These are phyloP conservation scores for Poeciliopsis prolifica DNA, from an alignment of 2,113 vertebrate genomes.

Conservation along the genomic window DNA sequence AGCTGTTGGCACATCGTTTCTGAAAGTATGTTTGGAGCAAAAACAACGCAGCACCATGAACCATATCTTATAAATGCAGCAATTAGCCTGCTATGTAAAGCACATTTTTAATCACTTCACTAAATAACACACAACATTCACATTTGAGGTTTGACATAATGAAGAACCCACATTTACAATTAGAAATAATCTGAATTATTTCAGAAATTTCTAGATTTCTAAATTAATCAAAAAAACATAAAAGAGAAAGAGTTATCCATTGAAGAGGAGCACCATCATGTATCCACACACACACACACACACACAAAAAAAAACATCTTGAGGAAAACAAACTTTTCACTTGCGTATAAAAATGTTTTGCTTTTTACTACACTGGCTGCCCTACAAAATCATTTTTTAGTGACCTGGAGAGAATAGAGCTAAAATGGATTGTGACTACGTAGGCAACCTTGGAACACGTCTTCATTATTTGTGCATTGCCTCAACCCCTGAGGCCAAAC, in stretches of 20 bases:
- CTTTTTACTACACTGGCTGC: background rate
- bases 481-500: slow-evolving; percentile 14
- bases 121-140: too few species aligned
- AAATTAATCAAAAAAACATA: background rate
- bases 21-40: too few species aligned
- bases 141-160: background rate
- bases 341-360: background rate
- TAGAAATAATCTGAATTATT: background rate
- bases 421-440: slow-evolving; percentile 1
- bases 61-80: too few species aligned
- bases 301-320: background rate
- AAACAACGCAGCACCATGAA: too few species aligned
- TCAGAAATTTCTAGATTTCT: background rate
- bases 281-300: background rate
- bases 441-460: slow-evolving; percentile 5
- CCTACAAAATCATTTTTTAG: background rate
- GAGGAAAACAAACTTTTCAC: background rate
- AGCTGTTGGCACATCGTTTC: too few species aligned
- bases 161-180: background rate
- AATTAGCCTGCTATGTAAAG: too few species aligned
- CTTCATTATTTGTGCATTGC: slow-evolving; percentile 11
- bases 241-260: too few species aligned
- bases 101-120: too few species aligned
- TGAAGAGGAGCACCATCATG: background rate
- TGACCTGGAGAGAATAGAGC: background rate